These are phyloP conservation scores for Archips xylosteana DNA, from an alignment of 2,888 invertebrate genomes.

Conservation along the genomic window DNA sequence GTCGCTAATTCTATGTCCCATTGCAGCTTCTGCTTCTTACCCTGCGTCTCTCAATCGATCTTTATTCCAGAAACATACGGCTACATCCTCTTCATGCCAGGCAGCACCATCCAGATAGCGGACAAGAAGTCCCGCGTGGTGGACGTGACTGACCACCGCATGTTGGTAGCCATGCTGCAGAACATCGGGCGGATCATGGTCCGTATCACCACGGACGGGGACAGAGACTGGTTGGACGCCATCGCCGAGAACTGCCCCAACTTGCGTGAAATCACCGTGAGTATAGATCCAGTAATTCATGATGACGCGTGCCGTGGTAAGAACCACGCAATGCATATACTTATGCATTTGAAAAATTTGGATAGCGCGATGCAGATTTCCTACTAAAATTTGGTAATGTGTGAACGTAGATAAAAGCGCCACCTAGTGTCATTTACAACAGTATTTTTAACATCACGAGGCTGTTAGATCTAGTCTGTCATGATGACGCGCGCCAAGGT, in stretches of 20 bases:
- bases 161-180: not conserved
- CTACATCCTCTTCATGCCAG: not conserved
- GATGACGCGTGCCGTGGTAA: too few relatives aligned
- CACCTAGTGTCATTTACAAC: slow-evolving; percentile 1
- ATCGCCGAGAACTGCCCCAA: slow-evolving; percentile 13
- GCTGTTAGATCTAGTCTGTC: too few relatives aligned
- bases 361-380: slow-evolving; percentile 10
- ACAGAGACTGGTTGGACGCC: not conserved
- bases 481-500: too few relatives aligned
- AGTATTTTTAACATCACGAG: not conserved
- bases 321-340: too few relatives aligned
- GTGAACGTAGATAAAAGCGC: slow-evolving; percentile 10
- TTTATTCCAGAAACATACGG: slow-evolving; percentile 1
- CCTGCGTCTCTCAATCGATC: too few relatives aligned
- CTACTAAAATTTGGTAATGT: not conserved
- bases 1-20: too few relatives aligned
- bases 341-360: slow-evolving; percentile 1
- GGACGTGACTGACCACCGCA: not conserved
- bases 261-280: slow-evolving; percentile 2
- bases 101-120: not conserved
- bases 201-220: not conserved
- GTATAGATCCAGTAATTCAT: not conserved
- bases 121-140: not conserved
- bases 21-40: too few relatives aligned
- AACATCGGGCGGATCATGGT: not conserved